Evolutionary conservation across 1,140 invertebrate species (phyloP).

Genomic region (Hycleus cichorii): DNA sequence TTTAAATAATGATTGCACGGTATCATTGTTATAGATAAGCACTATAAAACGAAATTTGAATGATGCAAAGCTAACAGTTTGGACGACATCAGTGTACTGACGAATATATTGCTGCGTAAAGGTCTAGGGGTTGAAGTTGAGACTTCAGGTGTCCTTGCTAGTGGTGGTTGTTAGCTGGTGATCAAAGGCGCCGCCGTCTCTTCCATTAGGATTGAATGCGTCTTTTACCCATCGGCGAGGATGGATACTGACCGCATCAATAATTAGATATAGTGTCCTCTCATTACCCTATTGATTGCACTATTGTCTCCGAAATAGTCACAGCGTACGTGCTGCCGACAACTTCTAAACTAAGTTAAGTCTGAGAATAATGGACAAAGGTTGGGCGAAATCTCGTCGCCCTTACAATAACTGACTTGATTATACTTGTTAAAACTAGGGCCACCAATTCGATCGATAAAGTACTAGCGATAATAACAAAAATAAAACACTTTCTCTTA

Average conservation of each 20-base stretch:
- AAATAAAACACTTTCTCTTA: too few relatives aligned
- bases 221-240: slow-evolving; percentile 18
- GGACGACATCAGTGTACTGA: not conserved
- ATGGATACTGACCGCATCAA: slow-evolving; percentile 37
- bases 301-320: slow-evolving; percentile 37
- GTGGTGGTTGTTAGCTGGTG: not conserved
- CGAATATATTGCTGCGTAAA: not conserved
- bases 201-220: slow-evolving; percentile 19
- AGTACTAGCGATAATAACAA: too few relatives aligned
- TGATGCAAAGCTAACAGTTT: slow-evolving; percentile 24
- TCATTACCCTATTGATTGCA: slow-evolving; percentile 44
- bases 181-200: slow-evolving; percentile 12
- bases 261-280: slow-evolving; percentile 45
- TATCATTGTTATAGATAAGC: not conserved
- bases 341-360: slow-evolving; percentile 35
- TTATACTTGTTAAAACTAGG: slow-evolving; percentile 16
- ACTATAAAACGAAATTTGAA: not conserved
- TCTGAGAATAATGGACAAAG: slow-evolving; percentile 36
- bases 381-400: slow-evolving; percentile 13
- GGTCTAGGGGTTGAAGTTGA: not conserved
- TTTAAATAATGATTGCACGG: slow-evolving; percentile 8
- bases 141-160: not conserved
- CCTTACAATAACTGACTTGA: slow-evolving; percentile 27
- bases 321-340: slow-evolving; percentile 17
- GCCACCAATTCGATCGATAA: too few relatives aligned